A percentile compares a stretch with the other conserved stretches of the same genome.
phyloP scores from a whole-genome alignment of 2,888 invertebrate species.

The Acanthococcus lagerstroemiae region DNA sequence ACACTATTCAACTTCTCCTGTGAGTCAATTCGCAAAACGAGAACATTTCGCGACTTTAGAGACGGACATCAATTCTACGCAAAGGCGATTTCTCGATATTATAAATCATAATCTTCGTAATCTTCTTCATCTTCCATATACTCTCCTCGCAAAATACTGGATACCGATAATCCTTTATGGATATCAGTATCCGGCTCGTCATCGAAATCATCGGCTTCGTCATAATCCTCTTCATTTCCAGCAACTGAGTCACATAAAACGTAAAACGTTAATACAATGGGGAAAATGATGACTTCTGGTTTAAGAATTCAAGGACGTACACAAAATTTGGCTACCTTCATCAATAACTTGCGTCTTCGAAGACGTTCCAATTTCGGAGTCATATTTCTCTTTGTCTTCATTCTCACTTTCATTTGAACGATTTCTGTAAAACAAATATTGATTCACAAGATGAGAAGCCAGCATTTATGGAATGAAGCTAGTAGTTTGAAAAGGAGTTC shows the following conservation, averaged over 20 bases:
- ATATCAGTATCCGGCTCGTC: conserved; percentile 2
- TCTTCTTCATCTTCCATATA: conserved; percentile 11
- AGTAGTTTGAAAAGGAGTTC: background rate
- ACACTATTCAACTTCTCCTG: no score
- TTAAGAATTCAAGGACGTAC: background rate
- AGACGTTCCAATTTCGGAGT: background rate
- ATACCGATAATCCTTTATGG: background rate
- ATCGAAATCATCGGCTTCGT: conserved; percentile 2
- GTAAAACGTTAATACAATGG: background rate
- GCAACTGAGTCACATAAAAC: background rate
- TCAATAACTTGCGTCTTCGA: background rate
- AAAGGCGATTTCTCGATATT: no score
- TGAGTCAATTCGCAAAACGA: no score
- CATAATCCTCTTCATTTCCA: background rate
- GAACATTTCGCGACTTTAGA: no score
- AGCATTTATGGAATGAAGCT: background rate
- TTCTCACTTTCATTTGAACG: background rate
- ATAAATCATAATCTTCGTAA: conserved; percentile 15
- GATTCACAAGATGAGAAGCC: background rate
- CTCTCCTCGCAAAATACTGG: conserved; percentile 6
- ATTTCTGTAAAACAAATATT: background rate
- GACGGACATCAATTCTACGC: no score
- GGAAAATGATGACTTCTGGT: background rate
- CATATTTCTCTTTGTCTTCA: background rate
- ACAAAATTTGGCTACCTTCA: background rate